A percentile compares a stretch with the other conserved stretches of the same genome.
Conservation (phyloP, 2,797 vertebrate genomes). For the Hapalemur alaotrensis region DNA sequence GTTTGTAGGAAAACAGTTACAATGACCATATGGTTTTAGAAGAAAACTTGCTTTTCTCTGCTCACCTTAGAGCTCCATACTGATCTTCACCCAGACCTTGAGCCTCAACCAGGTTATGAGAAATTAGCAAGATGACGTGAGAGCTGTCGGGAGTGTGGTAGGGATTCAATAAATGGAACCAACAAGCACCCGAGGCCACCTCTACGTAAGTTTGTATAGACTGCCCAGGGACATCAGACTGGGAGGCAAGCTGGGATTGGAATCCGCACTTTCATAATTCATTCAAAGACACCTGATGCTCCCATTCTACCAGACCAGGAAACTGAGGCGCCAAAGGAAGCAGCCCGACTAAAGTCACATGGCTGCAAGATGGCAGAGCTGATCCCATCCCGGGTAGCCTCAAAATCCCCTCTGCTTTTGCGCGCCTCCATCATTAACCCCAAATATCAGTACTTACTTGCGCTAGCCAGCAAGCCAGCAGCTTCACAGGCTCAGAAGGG, state of each 20-base stretch:
- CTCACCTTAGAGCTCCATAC: neutral
- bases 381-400: neutral
- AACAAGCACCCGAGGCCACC: no score
- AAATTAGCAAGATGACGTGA: neutral
- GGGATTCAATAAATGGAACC: neutral
- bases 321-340: neutral
- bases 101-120: neutral
- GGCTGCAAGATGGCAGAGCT: neutral
- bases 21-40: neutral
- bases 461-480: neutral
- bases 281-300: neutral
- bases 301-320: neutral
- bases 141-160: rapidly evolving
- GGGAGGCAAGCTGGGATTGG: rapidly evolving
- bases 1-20: neutral
- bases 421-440: neutral
- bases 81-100: neutral
- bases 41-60: neutral
- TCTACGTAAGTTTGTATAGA: neutral
- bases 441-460: neutral
- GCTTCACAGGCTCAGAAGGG: neutral
- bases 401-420: neutral
- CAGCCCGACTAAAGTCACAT: neutral
- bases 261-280: neutral
- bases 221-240: neutral